These are phyloP conservation scores for Glossophaga mutica DNA, from an alignment of 2,797 vertebrate genomes.

Conservation along the genomic window DNA sequence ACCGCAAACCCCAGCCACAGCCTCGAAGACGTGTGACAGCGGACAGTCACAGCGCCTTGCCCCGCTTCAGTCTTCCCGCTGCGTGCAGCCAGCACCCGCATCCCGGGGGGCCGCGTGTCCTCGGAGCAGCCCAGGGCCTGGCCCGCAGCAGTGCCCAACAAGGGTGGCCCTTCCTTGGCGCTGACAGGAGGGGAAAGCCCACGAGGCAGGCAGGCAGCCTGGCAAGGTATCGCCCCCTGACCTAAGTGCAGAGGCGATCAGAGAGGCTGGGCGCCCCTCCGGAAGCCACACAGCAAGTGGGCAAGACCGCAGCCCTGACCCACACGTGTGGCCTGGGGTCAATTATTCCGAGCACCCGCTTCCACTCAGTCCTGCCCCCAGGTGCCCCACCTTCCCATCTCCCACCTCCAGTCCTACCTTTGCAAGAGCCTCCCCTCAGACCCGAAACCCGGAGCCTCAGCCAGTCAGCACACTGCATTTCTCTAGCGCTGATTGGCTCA, in stretches of 20 bases:
- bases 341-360: background rate
- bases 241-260: background rate
- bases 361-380: background rate
- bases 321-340: background rate
- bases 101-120: background rate
- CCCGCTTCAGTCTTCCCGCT: background rate
- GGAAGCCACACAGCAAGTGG: background rate
- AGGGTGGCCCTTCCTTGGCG: too few species aligned
- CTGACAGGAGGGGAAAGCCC: background rate
- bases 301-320: background rate
- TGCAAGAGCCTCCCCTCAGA: background rate
- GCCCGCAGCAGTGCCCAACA: background rate
- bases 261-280: background rate
- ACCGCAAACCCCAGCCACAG: background rate
- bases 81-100: background rate
- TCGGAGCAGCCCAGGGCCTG: background rate
- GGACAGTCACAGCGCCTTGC: background rate
- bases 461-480: background rate
- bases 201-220: background rate
- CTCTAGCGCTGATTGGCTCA: background rate
- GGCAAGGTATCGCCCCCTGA: background rate
- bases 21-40: background rate
- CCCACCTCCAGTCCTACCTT: background rate
- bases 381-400: rapidly evolving
- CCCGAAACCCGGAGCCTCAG: too few species aligned